Percentiles rank a stretch among this genome's conserved stretches.
Evolutionary conservation across 1,140 invertebrate genomes (phyloP).

Genomic region (Chironomus tepperi): DNA sequence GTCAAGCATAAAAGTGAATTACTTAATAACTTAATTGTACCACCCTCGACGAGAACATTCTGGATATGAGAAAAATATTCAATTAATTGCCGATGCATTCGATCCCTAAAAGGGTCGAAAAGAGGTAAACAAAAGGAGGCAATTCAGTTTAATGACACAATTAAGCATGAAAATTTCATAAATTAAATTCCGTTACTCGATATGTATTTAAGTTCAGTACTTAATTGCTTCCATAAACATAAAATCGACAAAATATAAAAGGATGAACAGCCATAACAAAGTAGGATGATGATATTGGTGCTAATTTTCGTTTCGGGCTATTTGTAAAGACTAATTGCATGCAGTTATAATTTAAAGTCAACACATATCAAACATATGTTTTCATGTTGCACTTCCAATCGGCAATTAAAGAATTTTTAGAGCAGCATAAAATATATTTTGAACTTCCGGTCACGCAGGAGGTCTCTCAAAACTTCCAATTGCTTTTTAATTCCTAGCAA

Average conservation of each 20-base stretch:
- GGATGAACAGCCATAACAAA: background rate
- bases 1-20: background rate
- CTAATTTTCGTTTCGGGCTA: background rate
- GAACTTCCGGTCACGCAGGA: slow-evolving; percentile 21
- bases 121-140: background rate
- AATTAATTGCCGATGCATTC: slow-evolving; percentile 10
- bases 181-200: background rate
- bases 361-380: background rate
- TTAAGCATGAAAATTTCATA: slow-evolving; percentile 1
- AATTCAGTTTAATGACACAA: slow-evolving; percentile 16
- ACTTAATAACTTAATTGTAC: slow-evolving; percentile 5
- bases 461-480: background rate
- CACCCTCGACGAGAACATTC: background rate
- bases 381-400: background rate
- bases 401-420: background rate
- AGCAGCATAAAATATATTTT: background rate
- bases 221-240: background rate
- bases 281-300: background rate
- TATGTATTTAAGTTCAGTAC: too few species aligned
- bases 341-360: background rate
- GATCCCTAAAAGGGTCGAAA: background rate
- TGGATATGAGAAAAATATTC: background rate
- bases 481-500: background rate
- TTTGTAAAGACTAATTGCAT: background rate
- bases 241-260: too few species aligned